Base-by-base conservation (phyloP, 2,797 vertebrate species). In the Eulemur albifrons region DNA sequence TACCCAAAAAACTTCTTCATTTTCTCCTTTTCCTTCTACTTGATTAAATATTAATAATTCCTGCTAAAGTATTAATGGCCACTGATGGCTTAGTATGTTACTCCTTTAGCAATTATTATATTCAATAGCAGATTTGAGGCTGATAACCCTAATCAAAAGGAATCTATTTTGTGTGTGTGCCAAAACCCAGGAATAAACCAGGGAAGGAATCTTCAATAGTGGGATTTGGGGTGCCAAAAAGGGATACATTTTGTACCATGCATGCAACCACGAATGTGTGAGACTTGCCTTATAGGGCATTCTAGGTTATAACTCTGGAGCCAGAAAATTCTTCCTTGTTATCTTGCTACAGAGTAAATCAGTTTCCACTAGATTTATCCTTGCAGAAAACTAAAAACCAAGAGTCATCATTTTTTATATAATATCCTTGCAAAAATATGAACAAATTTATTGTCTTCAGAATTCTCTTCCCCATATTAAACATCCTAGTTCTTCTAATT, bases 351-450 rank as follows among this genome's bases (percentile, higher is more conserved):
- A 77, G 59, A 21, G 23, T 72, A 88, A 87, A 76, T 88, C 65
- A 35, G 50, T 93, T 91, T 94, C 38, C 27, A 69, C 15, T 76
- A 48, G 48, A 69, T 35, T 95, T 91, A 84, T 67, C 70, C 50
- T 95, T 65, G 70, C 70, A 84, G 69, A 95, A 90, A 95, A 95
- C 88, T 82, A 88, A 82, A 82, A 97, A 73, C 32, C 21, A 85
- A 88, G 30, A 52, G 50, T 95, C 27, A 91, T n/a, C 61, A 50
- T 84, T 86, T 90, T 94, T 94, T 57, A 76, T 50, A 76, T 79
- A 94, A 75, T 86, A 93, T 48, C 7, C 23, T 94, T 15, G 90
- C 69, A 85, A 93, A 92, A 96, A 57, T 95, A 69, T 45, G 43
- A 97, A 93, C 30, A 50, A 65, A 57, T 73, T 73, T 63, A 80